Base-by-base conservation (phyloP, 30 jellyfish, hydroid and myxozoan species). In the Aurelia sp. region DNA sequence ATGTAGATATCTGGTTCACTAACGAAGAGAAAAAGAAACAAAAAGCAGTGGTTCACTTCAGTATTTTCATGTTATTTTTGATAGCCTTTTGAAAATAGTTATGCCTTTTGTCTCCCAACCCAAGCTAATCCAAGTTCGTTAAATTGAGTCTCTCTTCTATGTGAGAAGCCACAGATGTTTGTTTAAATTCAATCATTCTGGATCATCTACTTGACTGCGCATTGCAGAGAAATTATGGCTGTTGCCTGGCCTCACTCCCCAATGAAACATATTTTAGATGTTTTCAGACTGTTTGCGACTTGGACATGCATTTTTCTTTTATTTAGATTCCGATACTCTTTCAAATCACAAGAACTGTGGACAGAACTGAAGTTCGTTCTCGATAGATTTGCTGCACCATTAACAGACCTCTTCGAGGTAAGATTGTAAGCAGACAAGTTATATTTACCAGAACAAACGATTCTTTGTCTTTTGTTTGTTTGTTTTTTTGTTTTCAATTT, bases 311-410 rank as follows among this genome's bases (percentile, higher is more conserved):
- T 0, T 44, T 48, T 71, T 18, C 2, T 71, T 71, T 40, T 40
- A 0, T n/a, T 0, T 30, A 93, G 98, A 81, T 93, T 93, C 66
- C 96, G 98, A 2, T 93, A 93, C 71, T 97, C 94, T 51, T 93
- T 93, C 91, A 93, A 93, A 62, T 93, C 98, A 16, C 97, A 93
- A 79, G 97, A 77, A n/a, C 89, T 93, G 16, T 93, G 98, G 98
- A 71, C 86, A 27, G 98, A 93, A 72, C 71, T 93, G 59, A 93
- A 93, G 87, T 70, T 82, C 23, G 97, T 93, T 5, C 69, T 93
- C 41, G 98, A 93, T 75, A 82, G 60, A 37, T 89, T 93, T 78
- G 98, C 98, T 31, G 84, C 95, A 31, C 98, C 98, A 13, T 68
- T 93, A 51, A 76, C 96, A 4, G 81, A 77, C 15, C 83, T 93